Conservation (phyloP, 1,140 invertebrate genomes). For the Gryon sp. region DNA sequence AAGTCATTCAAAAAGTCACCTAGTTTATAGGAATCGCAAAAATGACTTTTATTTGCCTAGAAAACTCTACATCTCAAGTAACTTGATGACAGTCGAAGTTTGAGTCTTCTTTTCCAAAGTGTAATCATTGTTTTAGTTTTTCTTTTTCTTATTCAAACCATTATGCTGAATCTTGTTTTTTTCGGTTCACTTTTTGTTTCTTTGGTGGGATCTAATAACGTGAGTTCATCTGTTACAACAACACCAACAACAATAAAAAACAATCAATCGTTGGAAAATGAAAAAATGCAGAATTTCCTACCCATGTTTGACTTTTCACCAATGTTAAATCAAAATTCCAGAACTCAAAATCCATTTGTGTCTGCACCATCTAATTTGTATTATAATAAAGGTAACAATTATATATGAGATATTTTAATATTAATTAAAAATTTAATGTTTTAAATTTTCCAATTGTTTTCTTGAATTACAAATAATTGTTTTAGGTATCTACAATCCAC, state of each 20-base stretch:
- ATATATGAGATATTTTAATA: neutral
- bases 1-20: conserved; percentile 56
- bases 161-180: neutral
- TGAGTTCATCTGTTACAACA: no score
- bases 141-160: neutral
- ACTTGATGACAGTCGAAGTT: neutral
- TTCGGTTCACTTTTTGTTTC: neutral
- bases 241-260: neutral
- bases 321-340: no score
- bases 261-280: conserved; percentile 1
- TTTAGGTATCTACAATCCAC: conserved; percentile 17
- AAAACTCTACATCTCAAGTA: neutral
- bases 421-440: neutral
- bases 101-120: neutral
- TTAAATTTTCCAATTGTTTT: neutral
- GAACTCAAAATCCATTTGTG: no score
- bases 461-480: no score
- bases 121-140: neutral
- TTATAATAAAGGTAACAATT: no score
- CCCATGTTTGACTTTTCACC: no score
- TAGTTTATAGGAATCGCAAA: conserved; percentile 1
- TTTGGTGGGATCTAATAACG: neutral
- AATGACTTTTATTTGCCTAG: conserved; percentile 1
- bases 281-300: neutral
- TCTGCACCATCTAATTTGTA: no score